Conservation (phyloP, 2,888 invertebrate genomes). For the Amblyteles armatorius region DNA sequence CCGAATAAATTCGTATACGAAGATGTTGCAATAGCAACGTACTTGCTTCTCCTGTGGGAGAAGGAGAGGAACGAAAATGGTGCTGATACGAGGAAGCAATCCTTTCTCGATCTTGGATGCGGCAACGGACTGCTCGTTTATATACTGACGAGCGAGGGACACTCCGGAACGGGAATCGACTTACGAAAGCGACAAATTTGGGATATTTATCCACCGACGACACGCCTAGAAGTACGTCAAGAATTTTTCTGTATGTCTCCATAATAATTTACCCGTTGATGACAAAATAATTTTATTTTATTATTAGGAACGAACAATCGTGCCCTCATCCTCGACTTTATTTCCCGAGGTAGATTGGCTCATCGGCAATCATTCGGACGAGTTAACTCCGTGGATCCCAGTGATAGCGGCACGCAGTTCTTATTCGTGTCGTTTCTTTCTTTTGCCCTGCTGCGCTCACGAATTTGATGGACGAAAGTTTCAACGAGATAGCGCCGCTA, state of each 20-base stretch:
- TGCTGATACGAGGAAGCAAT: slow-evolving; percentile 83
- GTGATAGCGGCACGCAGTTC: slow-evolving; percentile 94
- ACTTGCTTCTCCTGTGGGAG: slow-evolving; percentile 93
- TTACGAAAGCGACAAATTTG: slow-evolving; percentile 94
- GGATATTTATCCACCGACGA: slow-evolving; percentile 90
- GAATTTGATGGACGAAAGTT: slow-evolving; percentile 96
- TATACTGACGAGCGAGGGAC: slow-evolving; percentile 94
- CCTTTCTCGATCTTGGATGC: slow-evolving; percentile 98
- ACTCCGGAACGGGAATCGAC: slow-evolving; percentile 93
- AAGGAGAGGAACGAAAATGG: slow-evolving; percentile 85
- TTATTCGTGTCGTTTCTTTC: slow-evolving; percentile 91
- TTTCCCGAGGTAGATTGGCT: slow-evolving; percentile 95
- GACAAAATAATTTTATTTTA: slow-evolving; percentile 68
- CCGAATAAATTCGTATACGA: slow-evolving; percentile 98
- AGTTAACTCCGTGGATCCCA: slow-evolving; percentile 99
- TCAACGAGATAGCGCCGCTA: slow-evolving; percentile 88
- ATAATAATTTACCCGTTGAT: not conserved
- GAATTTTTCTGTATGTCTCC: not conserved
- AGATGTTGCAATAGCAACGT: slow-evolving; percentile 97
- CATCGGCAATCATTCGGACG: slow-evolving; percentile 99
- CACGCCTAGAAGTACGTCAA: slow-evolving; percentile 88
- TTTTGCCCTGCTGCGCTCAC: slow-evolving; percentile 97
- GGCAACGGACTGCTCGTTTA: slow-evolving; percentile 98
- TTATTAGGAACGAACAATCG: slow-evolving; percentile 88
- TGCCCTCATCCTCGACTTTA: slow-evolving; percentile 88